Conservation (phyloP, 2,113 vertebrate genomes). For the Progne subis region DNA sequence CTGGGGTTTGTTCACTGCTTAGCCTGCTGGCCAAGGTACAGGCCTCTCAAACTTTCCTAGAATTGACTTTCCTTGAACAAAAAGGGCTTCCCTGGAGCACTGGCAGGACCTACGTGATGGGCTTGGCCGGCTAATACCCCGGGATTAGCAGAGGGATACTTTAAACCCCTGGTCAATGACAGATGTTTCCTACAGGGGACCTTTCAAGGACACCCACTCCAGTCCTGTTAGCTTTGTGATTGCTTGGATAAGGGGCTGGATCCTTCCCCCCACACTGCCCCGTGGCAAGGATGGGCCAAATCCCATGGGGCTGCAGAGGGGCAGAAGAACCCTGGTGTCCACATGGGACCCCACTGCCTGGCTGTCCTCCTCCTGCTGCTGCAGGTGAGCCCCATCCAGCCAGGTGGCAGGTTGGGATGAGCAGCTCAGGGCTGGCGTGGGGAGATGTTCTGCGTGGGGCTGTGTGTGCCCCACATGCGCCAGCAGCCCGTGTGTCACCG, state of each 20-base stretch:
- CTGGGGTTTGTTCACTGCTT: constrained; percentile 16
- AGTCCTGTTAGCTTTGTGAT: constrained; percentile 29
- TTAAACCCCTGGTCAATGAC: constrained; percentile 38
- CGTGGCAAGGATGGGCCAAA: not conserved
- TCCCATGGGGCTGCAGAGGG: not conserved
- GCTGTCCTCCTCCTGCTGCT: not conserved
- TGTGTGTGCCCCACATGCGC: not conserved
- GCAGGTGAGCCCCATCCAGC: not conserved
- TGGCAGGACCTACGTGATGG: constrained; percentile 21
- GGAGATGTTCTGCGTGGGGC: too few species aligned
- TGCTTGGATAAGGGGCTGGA: not conserved
- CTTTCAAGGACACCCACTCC: not conserved
- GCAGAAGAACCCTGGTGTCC: not conserved
- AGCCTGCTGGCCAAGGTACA: constrained; percentile 53
- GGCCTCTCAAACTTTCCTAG: constrained; percentile 30
- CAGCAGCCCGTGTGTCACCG: not conserved
- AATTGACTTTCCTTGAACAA: constrained; percentile 53
- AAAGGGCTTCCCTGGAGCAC: constrained; percentile 7
- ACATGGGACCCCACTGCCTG: not conserved
- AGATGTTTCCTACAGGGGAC: not conserved
- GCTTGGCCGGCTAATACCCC: constrained; percentile 19
- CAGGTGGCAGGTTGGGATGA: not conserved
- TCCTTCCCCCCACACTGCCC: not conserved
- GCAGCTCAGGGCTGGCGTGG: not conserved
- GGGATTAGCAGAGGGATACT: constrained; percentile 47